phyloP scores from a whole-genome alignment of 2,113 vertebrate genomes.

The Fregetta grallaria region DNA sequence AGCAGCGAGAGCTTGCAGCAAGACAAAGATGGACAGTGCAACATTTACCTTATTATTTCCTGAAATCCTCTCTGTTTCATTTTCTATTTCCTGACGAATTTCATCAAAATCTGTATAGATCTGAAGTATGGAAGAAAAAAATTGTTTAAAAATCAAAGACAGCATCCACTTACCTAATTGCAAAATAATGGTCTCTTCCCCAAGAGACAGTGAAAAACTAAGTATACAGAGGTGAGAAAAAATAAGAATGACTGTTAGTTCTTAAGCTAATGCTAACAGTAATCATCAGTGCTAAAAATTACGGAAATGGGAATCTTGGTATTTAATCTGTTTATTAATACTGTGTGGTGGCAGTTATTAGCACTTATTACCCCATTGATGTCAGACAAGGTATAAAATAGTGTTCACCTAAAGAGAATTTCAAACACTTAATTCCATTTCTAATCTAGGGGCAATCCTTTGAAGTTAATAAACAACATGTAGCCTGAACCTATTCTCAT shows the following conservation, averaged over 20 bases:
- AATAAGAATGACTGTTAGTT: background rate
- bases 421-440: background rate
- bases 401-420: background rate
- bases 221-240: background rate
- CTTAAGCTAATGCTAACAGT: background rate
- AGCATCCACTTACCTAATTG: background rate
- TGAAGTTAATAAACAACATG: background rate
- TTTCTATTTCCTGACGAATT: slow-evolving; percentile 96
- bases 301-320: background rate
- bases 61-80: slow-evolving; percentile 94
- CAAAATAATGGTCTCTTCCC: background rate
- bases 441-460: background rate
- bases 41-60: slow-evolving; percentile 92
- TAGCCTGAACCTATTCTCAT: background rate
- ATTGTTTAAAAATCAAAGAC: background rate
- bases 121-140: slow-evolving; percentile 70
- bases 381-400: background rate
- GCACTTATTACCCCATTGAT: background rate
- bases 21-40: background rate
- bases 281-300: background rate
- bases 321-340: background rate
- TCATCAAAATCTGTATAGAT: slow-evolving; percentile 94
- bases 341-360: background rate
- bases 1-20: background rate
- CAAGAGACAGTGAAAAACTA: background rate